These are phyloP conservation scores for Phania funesta DNA, from an alignment of 2,888 invertebrate genomes.

Conservation along the genomic window DNA sequence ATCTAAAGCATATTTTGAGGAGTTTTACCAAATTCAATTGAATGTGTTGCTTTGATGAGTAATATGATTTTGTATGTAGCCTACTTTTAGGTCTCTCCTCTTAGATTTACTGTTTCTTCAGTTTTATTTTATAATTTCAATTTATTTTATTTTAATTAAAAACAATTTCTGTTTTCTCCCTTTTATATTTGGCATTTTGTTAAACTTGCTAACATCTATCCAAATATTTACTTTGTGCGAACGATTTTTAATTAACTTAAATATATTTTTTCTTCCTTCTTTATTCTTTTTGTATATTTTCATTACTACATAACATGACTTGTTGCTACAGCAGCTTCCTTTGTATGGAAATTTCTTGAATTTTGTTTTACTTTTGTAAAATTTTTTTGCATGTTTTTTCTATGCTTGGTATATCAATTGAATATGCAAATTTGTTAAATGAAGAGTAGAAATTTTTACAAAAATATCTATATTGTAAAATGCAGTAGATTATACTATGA, in stretches of 20 bases:
- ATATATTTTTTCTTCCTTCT: conserved; percentile 32
- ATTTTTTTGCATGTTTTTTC: background rate
- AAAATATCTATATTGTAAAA: conserved; percentile 4
- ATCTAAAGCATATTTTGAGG: background rate
- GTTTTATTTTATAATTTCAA: background rate
- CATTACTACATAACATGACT: conserved; percentile 21
- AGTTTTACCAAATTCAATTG: background rate
- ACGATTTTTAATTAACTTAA: conserved; percentile 66
- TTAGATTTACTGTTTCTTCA: background rate
- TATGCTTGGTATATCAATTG: conserved; percentile 47
- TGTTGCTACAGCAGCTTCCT: conserved; percentile 43
- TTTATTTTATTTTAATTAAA: conserved; percentile 42
- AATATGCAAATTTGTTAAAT: conserved; percentile 64
- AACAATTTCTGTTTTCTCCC: conserved; percentile 4
- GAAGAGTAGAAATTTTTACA: conserved; percentile 46
- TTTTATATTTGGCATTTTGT: conserved; percentile 23
- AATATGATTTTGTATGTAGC: background rate
- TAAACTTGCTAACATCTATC: conserved; percentile 55
- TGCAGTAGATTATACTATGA: background rate
- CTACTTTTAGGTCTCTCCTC: background rate
- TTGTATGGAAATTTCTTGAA: background rate
- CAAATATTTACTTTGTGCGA: conserved; percentile 64
- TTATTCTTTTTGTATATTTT: background rate
- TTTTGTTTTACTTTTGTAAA: conserved; percentile 16
- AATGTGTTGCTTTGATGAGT: background rate